Percentiles rank a stretch among this genome's conserved stretches.
Conservation (phyloP, 2,113 vertebrate genomes). For the Pterocles burchelli region DNA sequence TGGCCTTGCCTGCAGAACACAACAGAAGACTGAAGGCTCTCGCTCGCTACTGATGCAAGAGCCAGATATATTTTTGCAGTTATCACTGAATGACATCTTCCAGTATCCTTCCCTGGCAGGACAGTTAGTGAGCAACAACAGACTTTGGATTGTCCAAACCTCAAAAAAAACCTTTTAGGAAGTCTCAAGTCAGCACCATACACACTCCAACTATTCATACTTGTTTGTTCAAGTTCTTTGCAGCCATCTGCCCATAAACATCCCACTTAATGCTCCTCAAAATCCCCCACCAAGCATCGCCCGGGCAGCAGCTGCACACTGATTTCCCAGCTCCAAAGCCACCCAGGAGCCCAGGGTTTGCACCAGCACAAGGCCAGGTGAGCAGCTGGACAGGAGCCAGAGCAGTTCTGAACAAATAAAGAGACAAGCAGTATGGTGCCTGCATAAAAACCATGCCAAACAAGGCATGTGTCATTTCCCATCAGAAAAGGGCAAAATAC, state of each 20-base stretch:
- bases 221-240: neutral
- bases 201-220: neutral
- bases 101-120: neutral
- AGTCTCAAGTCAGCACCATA: neutral
- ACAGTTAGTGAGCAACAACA: neutral
- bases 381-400: neutral
- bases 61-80: neutral
- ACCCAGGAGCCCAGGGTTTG: accelerated
- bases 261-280: neutral
- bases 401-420: neutral
- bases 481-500: neutral
- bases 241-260: neutral
- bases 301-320: neutral
- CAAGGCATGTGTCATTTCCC: neutral
- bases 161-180: neutral
- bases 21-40: neutral
- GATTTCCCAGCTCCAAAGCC: neutral
- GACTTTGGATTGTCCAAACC: neutral
- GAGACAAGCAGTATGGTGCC: neutral
- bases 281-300: accelerated
- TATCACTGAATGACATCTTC: neutral
- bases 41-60: neutral
- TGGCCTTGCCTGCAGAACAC: neutral
- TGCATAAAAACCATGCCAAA: neutral
- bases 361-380: neutral